phyloP scores from a whole-genome alignment of 2,797 vertebrate genomes.

The Pachyuromys duprasi region DNA sequence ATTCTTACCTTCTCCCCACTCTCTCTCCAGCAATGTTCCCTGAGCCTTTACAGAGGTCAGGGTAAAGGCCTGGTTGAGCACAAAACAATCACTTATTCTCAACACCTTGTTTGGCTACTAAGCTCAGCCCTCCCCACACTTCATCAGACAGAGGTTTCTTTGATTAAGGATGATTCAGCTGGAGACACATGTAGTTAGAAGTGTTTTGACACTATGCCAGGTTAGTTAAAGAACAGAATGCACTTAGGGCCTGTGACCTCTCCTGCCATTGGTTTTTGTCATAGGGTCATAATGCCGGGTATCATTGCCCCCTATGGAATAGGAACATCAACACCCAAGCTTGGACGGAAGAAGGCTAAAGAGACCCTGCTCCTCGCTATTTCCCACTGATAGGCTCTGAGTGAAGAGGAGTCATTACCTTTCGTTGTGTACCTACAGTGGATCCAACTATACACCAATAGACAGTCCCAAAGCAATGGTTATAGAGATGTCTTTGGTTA shows the following conservation, averaged over 20 bases:
- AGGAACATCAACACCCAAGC: background rate
- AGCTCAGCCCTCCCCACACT: background rate
- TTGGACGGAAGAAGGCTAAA: background rate
- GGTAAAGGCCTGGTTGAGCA: background rate
- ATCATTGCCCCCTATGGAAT: background rate
- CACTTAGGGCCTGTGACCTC: background rate
- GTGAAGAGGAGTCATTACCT: background rate
- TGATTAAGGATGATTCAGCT: background rate
- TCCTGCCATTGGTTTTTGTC: background rate
- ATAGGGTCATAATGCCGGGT: too few species aligned
- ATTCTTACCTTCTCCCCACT: background rate
- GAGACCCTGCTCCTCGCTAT: background rate
- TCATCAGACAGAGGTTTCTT: background rate
- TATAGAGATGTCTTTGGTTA: background rate
- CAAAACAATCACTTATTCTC: background rate
- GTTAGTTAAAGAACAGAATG: background rate
- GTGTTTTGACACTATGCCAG: background rate
- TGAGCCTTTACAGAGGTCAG: background rate
- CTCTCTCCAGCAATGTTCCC: background rate
- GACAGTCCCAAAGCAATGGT: background rate
- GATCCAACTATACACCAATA: background rate
- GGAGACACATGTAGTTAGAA: background rate
- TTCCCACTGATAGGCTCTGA: background rate
- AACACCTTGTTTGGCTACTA: background rate
- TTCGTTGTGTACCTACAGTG: background rate